phyloP scores from a whole-genome alignment of 2,113 vertebrate genomes.

The Fulica atra region DNA sequence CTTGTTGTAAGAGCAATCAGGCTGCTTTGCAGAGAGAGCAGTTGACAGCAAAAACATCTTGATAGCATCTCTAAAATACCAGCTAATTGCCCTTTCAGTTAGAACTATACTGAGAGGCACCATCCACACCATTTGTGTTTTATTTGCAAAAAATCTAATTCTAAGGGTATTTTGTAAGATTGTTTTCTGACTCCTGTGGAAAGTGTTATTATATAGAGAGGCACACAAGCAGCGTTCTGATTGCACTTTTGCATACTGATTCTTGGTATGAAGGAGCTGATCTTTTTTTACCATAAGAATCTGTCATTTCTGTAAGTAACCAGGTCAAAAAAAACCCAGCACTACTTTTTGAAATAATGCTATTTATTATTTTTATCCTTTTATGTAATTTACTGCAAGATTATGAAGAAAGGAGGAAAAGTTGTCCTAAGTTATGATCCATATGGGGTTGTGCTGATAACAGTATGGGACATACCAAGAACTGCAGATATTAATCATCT shows the following conservation, averaged over 20 bases:
- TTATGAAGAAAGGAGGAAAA: neutral
- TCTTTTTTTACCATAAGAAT: neutral
- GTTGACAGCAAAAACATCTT: constrained; percentile 16
- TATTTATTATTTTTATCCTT: neutral
- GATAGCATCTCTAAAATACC: neutral
- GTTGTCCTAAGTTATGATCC: neutral
- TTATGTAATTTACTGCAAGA: neutral
- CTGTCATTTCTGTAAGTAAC: neutral
- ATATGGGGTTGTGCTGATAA: neutral
- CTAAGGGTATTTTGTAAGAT: neutral
- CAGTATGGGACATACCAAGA: neutral
- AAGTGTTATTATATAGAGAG: neutral
- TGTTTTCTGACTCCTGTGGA: neutral
- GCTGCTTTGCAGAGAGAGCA: neutral
- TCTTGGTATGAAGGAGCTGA: neutral
- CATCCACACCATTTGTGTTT: neutral
- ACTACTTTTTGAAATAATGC: neutral
- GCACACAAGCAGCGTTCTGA: neutral
- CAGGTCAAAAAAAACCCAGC: neutral
- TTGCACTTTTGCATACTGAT: neutral
- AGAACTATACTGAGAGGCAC: neutral
- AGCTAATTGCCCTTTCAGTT: neutral
- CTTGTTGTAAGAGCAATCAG: neutral
- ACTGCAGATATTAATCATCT: neutral
- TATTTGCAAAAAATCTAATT: neutral